Base-by-base conservation (phyloP, 2,888 invertebrate genomes). In the Drosophila colorata region DNA sequence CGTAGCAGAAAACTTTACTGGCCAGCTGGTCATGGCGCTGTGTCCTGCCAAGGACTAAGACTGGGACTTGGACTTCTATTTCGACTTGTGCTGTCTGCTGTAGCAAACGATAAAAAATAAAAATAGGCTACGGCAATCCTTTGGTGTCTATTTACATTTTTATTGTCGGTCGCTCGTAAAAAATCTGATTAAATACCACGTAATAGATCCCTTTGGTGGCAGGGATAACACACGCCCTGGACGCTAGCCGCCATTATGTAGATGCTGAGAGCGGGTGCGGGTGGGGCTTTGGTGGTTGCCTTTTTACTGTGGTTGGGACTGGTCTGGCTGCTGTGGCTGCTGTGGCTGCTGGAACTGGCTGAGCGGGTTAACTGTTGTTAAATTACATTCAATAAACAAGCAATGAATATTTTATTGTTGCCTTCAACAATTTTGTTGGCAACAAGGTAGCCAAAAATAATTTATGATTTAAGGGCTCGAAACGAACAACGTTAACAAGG, bases 351-450 rank as follows among this genome's bases (percentile, higher is more conserved):
- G 43, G 58, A 28, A 37, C 38, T 31, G 28, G 41, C 46, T 40
- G 76, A 80, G 76, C 72, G 81, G 80, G 90, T 90, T 90, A 83
- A 89, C 80, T 78, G 87, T 89, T 88, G 80, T 87, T 90, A 88
- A 89, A 89, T 88, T 87, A 88, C 81, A 90, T 88, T 91, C 90
- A 91, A 91, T 91, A 91, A 91, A 91, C 90, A 91, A 91, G 90
- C 91, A 83, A 91, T 91, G 91, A 91, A 91, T 88, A 87, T 91
- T 91, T 91, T 91, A 91, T 90, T 88, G 78, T 78, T 80, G 78
- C 68, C 66, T 68, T 63, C 69, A 73, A 66, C 72, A 72, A 68
- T 57, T 69, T 64, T 35, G 77, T 52, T 73, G 53, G 57, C 69
- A 71, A 66, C 68, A 77, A 63, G 77, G 84, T 84, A 57, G 57